Conservation (phyloP, 2,797 vertebrate species). For the Gallirallus australis region DNA sequence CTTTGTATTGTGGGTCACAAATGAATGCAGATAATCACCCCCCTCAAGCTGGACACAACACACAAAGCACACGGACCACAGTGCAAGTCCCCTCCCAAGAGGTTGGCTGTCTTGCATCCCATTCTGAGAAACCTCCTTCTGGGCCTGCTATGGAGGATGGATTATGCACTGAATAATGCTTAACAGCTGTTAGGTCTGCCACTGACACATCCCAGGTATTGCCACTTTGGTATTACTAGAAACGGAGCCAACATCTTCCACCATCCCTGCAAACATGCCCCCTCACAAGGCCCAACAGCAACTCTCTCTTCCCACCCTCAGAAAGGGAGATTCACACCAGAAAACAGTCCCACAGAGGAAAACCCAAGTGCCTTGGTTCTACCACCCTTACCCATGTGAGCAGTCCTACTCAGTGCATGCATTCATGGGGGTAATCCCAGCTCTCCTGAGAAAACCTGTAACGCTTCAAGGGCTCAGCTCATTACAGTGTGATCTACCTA, state of each 20-base stretch:
- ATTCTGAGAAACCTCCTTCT: background rate
- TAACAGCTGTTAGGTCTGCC: background rate
- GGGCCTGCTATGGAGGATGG: background rate
- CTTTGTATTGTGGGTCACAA: background rate
- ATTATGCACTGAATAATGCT: background rate
- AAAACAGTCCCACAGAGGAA: background rate
- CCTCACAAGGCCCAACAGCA: background rate
- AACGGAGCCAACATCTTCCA: background rate
- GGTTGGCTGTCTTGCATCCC: background rate
- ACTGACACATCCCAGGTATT: background rate
- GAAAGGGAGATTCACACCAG: background rate
- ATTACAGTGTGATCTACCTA: background rate
- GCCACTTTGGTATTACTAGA: background rate
- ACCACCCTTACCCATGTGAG: background rate
- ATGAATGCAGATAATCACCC: background rate
- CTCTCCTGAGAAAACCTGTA: background rate
- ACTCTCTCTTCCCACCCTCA: background rate
- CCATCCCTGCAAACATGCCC: background rate
- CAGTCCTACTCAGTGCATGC: background rate
- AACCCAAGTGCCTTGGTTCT: fast-evolving
- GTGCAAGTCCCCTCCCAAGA: background rate
- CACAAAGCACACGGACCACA: fast-evolving
- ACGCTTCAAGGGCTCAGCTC: background rate
- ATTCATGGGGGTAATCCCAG: fast-evolving
- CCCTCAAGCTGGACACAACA: background rate